A percentile compares a stretch with the other conserved stretches of the same genome.
Evolutionary conservation across 2,113 vertebrate genomes (phyloP).

Genomic region (Lycaon pictus): DNA sequence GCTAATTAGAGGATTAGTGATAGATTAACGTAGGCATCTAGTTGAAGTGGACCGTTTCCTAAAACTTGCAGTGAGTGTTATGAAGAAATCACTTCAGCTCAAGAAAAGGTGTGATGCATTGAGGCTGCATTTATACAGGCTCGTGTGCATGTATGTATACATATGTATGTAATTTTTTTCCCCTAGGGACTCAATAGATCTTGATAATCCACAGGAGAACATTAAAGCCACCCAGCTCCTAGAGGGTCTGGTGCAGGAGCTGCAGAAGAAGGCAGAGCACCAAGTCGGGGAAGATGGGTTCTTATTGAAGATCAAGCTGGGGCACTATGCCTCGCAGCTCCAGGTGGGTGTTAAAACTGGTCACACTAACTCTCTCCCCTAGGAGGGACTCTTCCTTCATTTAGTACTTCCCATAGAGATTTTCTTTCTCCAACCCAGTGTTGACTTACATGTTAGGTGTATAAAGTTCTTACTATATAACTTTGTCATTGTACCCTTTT

Average conservation of each 20-base stretch:
- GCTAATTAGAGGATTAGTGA: not conserved
- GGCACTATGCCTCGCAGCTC: constrained; percentile 97
- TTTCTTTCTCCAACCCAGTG: not conserved
- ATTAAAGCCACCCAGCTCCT: constrained; percentile 95
- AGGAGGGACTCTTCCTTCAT: not conserved
- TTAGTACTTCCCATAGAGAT: not conserved
- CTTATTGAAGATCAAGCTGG: constrained; percentile 98
- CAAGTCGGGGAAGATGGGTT: constrained; percentile 98
- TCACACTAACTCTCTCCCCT: constrained; percentile 12
- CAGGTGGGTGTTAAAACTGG: constrained; percentile 87
- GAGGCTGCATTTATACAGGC: constrained; percentile 68
- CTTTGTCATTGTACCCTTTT: not conserved
- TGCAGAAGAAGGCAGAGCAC: constrained; percentile 99
- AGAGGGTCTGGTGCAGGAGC: constrained; percentile 97
- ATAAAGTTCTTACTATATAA: not conserved
- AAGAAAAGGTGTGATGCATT: not conserved
- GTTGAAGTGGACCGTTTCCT: not conserved
- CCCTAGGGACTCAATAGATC: constrained; percentile 96
- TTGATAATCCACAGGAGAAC: constrained; percentile 98
- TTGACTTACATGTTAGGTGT: not conserved
- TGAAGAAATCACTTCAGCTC: not conserved
- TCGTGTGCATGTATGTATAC: constrained; percentile 76
- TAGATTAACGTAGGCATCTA: not conserved
- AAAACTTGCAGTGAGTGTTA: not conserved
- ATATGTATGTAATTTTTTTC: constrained; percentile 83